Conservation (phyloP, 2,797 vertebrate genomes). For the Urophycis tenuis region DNA sequence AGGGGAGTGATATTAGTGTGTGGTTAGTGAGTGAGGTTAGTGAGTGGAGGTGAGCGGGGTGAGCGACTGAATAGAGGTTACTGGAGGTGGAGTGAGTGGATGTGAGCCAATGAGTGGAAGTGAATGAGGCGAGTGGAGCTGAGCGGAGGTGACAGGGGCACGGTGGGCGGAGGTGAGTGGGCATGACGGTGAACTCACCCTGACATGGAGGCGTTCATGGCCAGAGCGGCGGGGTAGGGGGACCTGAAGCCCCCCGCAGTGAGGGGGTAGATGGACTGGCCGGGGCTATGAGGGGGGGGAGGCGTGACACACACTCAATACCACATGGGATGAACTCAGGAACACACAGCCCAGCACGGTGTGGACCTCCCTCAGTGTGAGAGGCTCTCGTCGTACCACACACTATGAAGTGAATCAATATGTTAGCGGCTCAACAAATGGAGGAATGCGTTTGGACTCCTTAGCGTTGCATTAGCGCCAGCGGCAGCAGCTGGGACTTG, state of each 20-base stretch:
- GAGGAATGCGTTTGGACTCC: neutral
- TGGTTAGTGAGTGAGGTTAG: too few species aligned
- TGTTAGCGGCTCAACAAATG: neutral
- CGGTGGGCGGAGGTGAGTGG: too few species aligned
- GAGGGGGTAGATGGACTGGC: conserved; percentile 85
- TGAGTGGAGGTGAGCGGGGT: neutral
- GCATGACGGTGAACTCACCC: conserved; percentile 62
- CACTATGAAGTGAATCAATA: neutral
- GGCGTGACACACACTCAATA: conserved; percentile 18
- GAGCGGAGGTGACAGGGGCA: too few species aligned
- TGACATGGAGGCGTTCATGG: conserved; percentile 89
- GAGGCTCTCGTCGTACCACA: neutral
- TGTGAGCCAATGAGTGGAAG: too few species aligned
- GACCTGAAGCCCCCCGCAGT: conserved; percentile 79
- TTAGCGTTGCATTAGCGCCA: neutral
- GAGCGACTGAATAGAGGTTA: neutral
- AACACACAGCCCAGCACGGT: neutral
- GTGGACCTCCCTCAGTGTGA: neutral
- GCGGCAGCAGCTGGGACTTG: neutral
- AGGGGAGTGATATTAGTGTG: neutral
- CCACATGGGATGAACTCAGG: neutral
- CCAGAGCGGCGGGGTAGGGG: conserved; percentile 79
- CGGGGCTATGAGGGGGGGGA: conserved; percentile 65
- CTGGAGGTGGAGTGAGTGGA: too few species aligned
- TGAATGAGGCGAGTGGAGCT: too few species aligned